phyloP scores from a whole-genome alignment of 2,888 invertebrate species.

The Pseudococcus longispinus region DNA sequence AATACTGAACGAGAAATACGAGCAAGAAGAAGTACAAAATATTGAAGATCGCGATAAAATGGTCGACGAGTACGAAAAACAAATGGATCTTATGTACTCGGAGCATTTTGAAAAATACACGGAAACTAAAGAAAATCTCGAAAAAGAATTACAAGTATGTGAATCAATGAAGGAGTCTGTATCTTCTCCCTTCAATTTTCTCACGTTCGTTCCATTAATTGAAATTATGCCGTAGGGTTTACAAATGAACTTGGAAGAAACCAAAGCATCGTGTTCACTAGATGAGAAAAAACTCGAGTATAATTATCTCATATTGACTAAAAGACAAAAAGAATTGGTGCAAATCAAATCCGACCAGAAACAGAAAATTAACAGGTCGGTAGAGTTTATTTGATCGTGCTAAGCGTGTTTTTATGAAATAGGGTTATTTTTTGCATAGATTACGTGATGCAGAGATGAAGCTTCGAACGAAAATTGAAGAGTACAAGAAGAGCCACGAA shows the following conservation, averaged over 20 bases:
- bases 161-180: neutral
- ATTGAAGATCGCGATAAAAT: conserved; percentile 69
- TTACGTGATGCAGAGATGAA: conserved; percentile 48
- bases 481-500: conserved; percentile 51
- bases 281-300: conserved; percentile 91
- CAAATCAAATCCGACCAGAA: conserved; percentile 81
- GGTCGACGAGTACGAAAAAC: conserved; percentile 63
- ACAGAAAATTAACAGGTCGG: conserved; percentile 73
- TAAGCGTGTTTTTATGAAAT: neutral
- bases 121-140: neutral
- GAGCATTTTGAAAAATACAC: conserved; percentile 30
- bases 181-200: no score
- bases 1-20: conserved; percentile 71
- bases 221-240: conserved; percentile 68
- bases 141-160: conserved; percentile 24
- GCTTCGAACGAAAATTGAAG: conserved; percentile 25
- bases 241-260: conserved; percentile 78
- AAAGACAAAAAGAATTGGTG: conserved; percentile 85
- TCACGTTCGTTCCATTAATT: no score
- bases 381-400: neutral
- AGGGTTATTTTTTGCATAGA: neutral
- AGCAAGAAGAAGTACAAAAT: conserved; percentile 71
- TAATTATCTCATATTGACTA: conserved; percentile 85
- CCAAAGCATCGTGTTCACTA: conserved; percentile 80
- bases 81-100: conserved; percentile 7